A percentile compares a stretch with the other conserved stretches of the same genome.
Conservation (phyloP, 2,113 vertebrate genomes). For the Phalacrocorax aristotelis region DNA sequence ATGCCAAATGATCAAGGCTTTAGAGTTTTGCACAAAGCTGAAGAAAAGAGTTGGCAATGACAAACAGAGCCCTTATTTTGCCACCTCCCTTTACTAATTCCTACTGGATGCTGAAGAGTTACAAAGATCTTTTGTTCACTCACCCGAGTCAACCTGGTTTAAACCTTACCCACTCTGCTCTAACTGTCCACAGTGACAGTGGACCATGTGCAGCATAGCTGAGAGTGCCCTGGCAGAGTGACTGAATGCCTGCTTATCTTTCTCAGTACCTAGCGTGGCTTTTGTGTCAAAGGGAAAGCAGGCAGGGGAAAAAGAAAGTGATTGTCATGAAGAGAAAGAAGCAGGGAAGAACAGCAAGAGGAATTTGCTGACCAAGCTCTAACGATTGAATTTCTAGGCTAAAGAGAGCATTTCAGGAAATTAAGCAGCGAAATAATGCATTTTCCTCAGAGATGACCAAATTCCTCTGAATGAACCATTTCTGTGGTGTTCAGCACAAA, state of each 20-base stretch:
- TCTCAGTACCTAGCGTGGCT: conserved; percentile 13
- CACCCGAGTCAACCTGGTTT: neutral
- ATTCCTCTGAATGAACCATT: neutral
- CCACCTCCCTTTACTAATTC: neutral
- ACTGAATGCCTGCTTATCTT: conserved; percentile 27
- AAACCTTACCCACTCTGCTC: neutral
- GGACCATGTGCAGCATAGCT: neutral
- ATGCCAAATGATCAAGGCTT: conserved; percentile 27
- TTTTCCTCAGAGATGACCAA: conserved; percentile 17
- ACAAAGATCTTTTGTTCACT: neutral
- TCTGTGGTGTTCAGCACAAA: neutral
- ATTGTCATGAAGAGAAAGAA: neutral
- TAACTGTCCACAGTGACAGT: neutral
- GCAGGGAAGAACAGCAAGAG: conserved; percentile 1
- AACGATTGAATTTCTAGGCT: conserved; percentile 1
- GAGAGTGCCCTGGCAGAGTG: neutral
- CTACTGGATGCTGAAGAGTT: neutral
- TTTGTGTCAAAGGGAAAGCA: conserved; percentile 54
- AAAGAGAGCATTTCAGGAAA: conserved; percentile 25
- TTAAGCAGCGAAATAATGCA: neutral
- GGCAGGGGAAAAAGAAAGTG: neutral
- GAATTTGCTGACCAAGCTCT: conserved; percentile 20
- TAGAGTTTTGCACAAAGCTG: neutral
- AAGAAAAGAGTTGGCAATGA: neutral
- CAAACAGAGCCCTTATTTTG: neutral